phyloP scores from a whole-genome alignment of 1,140 invertebrate species.

The Nephila pilipes region DNA sequence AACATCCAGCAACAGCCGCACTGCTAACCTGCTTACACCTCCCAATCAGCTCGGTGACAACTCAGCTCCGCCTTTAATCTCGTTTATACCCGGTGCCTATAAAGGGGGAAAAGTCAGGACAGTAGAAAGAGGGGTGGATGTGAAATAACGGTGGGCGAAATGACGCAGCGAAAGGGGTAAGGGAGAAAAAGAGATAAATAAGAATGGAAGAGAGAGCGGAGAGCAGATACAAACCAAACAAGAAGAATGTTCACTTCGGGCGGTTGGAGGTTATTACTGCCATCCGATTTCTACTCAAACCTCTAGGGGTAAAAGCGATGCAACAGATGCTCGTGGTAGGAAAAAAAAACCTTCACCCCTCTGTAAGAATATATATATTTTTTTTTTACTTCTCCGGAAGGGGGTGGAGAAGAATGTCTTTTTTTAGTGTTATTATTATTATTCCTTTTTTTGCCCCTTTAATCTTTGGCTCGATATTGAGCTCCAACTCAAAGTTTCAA shows the following conservation, averaged over 20 bases:
- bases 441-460: conserved; percentile 35
- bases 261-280: conserved; percentile 51
- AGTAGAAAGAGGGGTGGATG: background rate
- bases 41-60: conserved; percentile 72
- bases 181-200: conserved; percentile 50
- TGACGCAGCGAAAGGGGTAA: conserved; percentile 4
- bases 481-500: conserved; percentile 64
- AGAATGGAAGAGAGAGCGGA: conserved; percentile 14
- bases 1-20: conserved; percentile 57
- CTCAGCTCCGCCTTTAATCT: conserved; percentile 70
- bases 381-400: background rate
- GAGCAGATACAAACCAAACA: conserved; percentile 46
- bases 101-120: conserved; percentile 25
- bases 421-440: conserved; percentile 28
- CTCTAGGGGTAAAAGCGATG: background rate
- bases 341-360: background rate
- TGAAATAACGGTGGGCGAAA: conserved; percentile 14
- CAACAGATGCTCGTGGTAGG: conserved; percentile 34
- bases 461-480: conserved; percentile 59
- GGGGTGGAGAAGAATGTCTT: background rate
- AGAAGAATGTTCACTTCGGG: conserved; percentile 58
- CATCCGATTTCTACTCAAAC: background rate
- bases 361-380: too few relatives aligned
- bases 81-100: conserved; percentile 51
- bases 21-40: conserved; percentile 71